phyloP scores from a whole-genome alignment of 1,140 invertebrate genomes.

The Saccostrea echinata region DNA sequence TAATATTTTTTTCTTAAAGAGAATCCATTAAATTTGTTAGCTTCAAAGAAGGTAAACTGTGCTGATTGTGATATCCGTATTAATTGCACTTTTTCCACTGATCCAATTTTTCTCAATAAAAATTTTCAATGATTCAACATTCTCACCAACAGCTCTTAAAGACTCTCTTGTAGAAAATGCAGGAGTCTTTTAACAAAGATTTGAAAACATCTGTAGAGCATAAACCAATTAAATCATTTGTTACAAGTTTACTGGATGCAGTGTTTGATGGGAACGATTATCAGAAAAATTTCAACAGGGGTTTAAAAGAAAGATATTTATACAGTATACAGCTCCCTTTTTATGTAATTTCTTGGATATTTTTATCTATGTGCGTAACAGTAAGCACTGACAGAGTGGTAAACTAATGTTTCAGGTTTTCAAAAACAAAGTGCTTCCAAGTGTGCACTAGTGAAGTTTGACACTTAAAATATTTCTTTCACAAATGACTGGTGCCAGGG shows the following conservation, averaged over 20 bases:
- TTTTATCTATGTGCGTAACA: slow-evolving; percentile 19
- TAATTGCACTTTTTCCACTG: neutral
- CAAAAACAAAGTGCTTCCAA: neutral
- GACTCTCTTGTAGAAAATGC: neutral
- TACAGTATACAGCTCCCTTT: neutral
- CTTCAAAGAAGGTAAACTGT: neutral
- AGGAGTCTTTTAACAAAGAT: neutral
- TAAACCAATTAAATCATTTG: slow-evolving; percentile 34
- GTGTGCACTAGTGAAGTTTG: neutral
- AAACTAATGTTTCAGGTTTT: neutral
- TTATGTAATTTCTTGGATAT: slow-evolving; percentile 12
- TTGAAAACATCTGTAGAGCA: neutral
- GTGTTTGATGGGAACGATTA: slow-evolving; percentile 13
- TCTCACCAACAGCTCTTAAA: neutral
- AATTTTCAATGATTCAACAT: neutral
- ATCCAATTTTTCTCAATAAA: neutral
- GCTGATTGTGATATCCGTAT: neutral
- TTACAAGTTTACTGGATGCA: slow-evolving; percentile 13
- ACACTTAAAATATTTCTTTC: slow-evolving; percentile 34
- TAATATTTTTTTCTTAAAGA: neutral
- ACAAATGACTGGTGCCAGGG: neutral
- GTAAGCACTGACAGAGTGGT: neutral
- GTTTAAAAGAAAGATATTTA: slow-evolving; percentile 21
- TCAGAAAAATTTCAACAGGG: slow-evolving; percentile 16
- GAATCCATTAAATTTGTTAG: neutral